These are phyloP conservation scores for Calephelis virginiensis DNA, from an alignment of 1,140 invertebrate genomes.

Conservation along the genomic window DNA sequence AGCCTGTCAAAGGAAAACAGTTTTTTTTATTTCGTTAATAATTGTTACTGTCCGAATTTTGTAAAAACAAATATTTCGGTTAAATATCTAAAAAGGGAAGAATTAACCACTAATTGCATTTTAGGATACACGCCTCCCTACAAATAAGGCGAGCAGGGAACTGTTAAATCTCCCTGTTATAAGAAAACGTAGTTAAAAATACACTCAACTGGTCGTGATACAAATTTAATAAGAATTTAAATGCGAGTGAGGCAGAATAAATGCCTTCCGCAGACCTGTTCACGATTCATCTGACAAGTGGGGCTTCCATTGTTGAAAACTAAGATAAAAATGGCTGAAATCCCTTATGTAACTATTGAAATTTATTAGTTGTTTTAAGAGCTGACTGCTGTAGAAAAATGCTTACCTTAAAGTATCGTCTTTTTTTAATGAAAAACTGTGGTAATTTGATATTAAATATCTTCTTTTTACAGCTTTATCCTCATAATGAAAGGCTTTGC, in stretches of 20 bases:
- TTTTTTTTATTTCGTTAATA: too few relatives aligned
- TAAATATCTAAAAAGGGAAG: too few relatives aligned
- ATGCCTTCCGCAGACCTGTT: constrained; percentile 15
- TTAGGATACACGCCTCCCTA: too few relatives aligned
- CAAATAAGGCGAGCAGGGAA: neutral
- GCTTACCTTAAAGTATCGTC: neutral
- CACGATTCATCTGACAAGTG: constrained; percentile 12
- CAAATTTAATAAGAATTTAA: constrained; percentile 15
- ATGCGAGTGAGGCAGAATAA: constrained; percentile 9
- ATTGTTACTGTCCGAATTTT: too few relatives aligned
- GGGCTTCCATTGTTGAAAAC: constrained; percentile 5
- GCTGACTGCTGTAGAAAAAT: neutral
- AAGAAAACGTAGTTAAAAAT: constrained; percentile 1
- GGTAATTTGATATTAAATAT: too few relatives aligned
- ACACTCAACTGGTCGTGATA: neutral
- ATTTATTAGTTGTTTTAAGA: constrained; percentile 14
- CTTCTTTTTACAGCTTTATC: too few relatives aligned
- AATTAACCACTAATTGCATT: too few relatives aligned
- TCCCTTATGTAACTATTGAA: constrained; percentile 12
- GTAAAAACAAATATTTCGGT: too few relatives aligned
- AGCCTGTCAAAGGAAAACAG: too few relatives aligned
- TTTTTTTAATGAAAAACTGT: too few relatives aligned
- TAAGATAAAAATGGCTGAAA: constrained; percentile 13
- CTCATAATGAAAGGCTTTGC: too few relatives aligned
- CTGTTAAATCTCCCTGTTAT: neutral